A percentile compares a stretch with the other conserved stretches of the same genome.
Conservation (phyloP, 64 coral and sea anemone species). For the Montipora sp. region DNA sequence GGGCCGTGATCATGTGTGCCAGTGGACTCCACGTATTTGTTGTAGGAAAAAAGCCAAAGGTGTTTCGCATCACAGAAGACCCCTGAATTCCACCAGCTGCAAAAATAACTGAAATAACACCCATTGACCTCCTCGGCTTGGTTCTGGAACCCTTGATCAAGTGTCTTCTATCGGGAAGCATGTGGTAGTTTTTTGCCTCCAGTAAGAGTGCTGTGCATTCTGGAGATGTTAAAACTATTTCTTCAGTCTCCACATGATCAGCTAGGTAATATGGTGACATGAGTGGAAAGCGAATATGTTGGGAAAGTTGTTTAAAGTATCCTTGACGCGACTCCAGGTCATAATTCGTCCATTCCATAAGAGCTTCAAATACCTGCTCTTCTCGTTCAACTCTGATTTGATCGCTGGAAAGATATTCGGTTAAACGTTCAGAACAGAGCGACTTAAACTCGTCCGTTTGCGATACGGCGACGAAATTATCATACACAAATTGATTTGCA, state of each 20-base stretch:
- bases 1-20: constrained; percentile 78
- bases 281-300: constrained; percentile 81
- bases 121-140: constrained; percentile 93
- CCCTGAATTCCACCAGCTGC: constrained; percentile 95
- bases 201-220: constrained; percentile 89
- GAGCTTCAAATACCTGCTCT: constrained; percentile 91
- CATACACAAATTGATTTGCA: constrained; percentile 81
- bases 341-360: constrained; percentile 87
- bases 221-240: constrained; percentile 77
- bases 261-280: constrained; percentile 96
- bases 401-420: constrained; percentile 75
- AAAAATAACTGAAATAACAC: constrained; percentile 95
- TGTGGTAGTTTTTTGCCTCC: constrained; percentile 98
- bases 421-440: constrained; percentile 73
- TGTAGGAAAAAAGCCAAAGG: constrained; percentile 88
- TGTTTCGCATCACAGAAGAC: constrained; percentile 80
- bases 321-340: constrained; percentile 60
- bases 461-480: constrained; percentile 87
- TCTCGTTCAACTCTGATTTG: constrained; percentile 87
- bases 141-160: constrained; percentile 94
- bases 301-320: constrained; percentile 72
- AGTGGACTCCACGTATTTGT: constrained; percentile 90
- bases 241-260: constrained; percentile 90
- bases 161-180: constrained; percentile 94
- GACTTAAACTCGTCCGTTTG: constrained; percentile 95